A percentile compares a stretch with the other conserved stretches of the same genome.
Conservation (phyloP, 92 coral and sea anemone species). For the Nematostella vectensis region DNA sequence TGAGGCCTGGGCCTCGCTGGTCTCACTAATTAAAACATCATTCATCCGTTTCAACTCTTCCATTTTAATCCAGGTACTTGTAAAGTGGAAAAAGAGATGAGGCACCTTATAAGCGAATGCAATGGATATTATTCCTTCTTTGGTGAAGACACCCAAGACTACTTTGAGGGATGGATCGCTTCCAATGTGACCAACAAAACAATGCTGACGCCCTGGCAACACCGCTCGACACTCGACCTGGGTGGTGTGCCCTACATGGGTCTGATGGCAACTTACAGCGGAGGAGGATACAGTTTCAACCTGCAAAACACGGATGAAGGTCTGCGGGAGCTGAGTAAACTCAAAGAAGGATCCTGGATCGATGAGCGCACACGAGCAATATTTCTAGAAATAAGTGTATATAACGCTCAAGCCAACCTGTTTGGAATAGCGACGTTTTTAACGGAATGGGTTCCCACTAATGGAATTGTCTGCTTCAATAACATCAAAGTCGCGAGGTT, state of each 20-base stretch:
- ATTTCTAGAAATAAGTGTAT: slow-evolving; percentile 75
- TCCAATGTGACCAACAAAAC: slow-evolving; percentile 14
- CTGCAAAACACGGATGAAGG: slow-evolving; percentile 27
- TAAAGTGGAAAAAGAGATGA: slow-evolving; percentile 43
- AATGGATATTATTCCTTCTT: slow-evolving; percentile 66
- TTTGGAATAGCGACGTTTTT: slow-evolving; percentile 75
- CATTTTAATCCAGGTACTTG: slow-evolving; percentile 38
- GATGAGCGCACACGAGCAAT: slow-evolving; percentile 79
- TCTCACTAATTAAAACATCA: too few relatives aligned
- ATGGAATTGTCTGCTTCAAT: slow-evolving; percentile 54
- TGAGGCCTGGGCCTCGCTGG: too few relatives aligned
- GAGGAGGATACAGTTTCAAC: slow-evolving; percentile 71
- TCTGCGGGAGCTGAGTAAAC: slow-evolving; percentile 8
- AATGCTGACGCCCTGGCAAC: slow-evolving; percentile 55
- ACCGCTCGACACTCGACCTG: slow-evolving; percentile 49
- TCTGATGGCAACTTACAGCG: slow-evolving; percentile 59
- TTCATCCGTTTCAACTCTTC: too few relatives aligned
- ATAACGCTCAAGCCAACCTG: slow-evolving; percentile 84
- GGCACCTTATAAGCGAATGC: slow-evolving; percentile 29
- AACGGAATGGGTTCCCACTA: slow-evolving; percentile 83
- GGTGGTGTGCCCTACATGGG: slow-evolving; percentile 71
- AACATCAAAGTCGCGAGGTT: slow-evolving; percentile 74
- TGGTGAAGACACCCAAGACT: slow-evolving; percentile 60
- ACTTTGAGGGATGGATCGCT: slow-evolving; percentile 54
- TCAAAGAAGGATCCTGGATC: slow-evolving; percentile 61